Evolutionary conservation across 2,113 vertebrate species (phyloP).

Genomic region (Chrysemys picta): DNA sequence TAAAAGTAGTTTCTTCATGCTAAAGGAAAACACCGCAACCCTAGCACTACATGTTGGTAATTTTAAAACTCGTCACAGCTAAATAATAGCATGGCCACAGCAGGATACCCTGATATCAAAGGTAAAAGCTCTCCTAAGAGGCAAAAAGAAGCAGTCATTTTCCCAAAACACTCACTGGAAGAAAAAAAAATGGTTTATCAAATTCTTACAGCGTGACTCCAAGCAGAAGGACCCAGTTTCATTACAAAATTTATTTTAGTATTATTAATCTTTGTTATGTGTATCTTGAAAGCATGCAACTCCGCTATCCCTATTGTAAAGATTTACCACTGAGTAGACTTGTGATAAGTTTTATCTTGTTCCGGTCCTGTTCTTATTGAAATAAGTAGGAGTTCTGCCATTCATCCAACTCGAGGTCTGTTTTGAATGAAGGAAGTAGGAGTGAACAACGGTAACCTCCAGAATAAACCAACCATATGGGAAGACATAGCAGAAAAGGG

Average conservation of each 20-base stretch:
- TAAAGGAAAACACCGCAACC: constrained; percentile 60
- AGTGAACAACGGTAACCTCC: accelerated
- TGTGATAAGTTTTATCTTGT: accelerated
- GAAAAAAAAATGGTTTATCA: constrained; percentile 5
- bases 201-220: not conserved
- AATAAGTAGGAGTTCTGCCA: not conserved
- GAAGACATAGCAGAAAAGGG: not conserved
- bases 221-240: not conserved
- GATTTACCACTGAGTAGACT: not conserved
- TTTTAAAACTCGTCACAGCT: constrained; percentile 71
- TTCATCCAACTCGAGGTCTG: not conserved
- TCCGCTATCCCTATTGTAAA: not conserved
- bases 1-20: constrained; percentile 60
- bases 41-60: constrained; percentile 48
- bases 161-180: constrained; percentile 3
- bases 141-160: not conserved
- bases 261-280: not conserved
- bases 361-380: accelerated
- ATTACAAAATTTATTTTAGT: constrained; percentile 27
- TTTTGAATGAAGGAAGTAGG: not conserved
- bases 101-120: constrained; percentile 66
- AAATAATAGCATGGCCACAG: constrained; percentile 74
- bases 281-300: constrained; percentile 16
- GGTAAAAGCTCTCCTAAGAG: constrained; percentile 58
- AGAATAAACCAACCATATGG: not conserved